A percentile compares a stretch with the other conserved stretches of the same genome.
These are phyloP conservation scores for Troides helena DNA, from an alignment of 2,888 invertebrate species.

Conservation along the genomic window DNA sequence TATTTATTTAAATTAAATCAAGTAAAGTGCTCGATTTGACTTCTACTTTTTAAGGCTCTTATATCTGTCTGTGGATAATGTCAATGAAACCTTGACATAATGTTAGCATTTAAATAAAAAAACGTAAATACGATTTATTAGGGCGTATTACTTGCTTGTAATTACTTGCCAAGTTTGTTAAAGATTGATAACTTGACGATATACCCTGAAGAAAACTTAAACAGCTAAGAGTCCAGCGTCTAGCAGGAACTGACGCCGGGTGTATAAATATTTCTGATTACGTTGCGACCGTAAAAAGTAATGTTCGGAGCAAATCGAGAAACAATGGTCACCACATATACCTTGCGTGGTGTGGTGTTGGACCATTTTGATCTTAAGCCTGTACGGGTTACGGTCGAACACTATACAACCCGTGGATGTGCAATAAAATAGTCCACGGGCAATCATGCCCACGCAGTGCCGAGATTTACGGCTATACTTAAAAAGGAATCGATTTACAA, in stretches of 20 bases:
- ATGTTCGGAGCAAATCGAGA: conserved; percentile 61
- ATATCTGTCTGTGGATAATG: no score
- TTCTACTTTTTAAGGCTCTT: no score
- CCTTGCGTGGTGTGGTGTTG: conserved; percentile 9
- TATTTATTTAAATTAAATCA: no score
- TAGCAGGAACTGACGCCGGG: neutral
- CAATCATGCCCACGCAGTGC: conserved; percentile 44
- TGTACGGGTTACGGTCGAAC: conserved; percentile 13
- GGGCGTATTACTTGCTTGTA: no score
- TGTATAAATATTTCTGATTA: neutral
- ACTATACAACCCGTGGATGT: neutral
- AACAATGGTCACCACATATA: conserved; percentile 54
- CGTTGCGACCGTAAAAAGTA: conserved; percentile 44
- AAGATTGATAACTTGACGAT: no score
- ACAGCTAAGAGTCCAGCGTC: no score
- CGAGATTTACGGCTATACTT: conserved; percentile 48
- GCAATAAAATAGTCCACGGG: conserved; percentile 31
- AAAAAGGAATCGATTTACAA: conserved; percentile 21
- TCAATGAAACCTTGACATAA: no score
- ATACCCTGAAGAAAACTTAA: no score
- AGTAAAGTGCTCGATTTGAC: no score
- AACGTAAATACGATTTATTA: no score
- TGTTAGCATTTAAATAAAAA: no score
- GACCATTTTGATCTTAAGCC: conserved; percentile 22
- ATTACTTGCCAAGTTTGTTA: no score